Percentiles rank a stretch among this genome's conserved stretches.
Conservation (phyloP, 2,797 vertebrate genomes). For the Helarctos malayanus region DNA sequence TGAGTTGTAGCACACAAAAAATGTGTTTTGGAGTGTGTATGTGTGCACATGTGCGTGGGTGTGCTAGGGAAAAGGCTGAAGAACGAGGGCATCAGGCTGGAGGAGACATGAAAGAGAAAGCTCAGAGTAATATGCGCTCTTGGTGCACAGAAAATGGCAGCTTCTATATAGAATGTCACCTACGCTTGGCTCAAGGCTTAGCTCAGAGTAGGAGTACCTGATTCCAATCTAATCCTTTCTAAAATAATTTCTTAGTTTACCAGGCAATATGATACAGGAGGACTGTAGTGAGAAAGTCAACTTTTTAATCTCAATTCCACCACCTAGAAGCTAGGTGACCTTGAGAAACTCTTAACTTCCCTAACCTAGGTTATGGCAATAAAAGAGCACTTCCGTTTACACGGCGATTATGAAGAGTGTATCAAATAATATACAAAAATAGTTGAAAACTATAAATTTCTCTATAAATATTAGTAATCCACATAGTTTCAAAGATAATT, state of each 20-base stretch:
- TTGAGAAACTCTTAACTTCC: not conserved
- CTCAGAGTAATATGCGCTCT: not conserved
- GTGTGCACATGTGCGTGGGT: too few species aligned
- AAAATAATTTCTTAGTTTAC: conserved; percentile 44
- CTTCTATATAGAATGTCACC: not conserved
- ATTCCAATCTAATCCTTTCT: not conserved
- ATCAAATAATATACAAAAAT: conserved; percentile 16
- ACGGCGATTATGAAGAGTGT: not conserved
- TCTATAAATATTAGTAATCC: conserved; percentile 25
- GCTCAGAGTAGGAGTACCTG: not conserved
- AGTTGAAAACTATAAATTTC: conserved; percentile 2
- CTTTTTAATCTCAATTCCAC: conserved; percentile 1
- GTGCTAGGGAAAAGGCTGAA: not conserved
- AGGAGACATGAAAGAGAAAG: conserved; percentile 20
- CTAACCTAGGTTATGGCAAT: not conserved
- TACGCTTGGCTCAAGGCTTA: not conserved
- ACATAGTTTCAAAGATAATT: conserved; percentile 28
- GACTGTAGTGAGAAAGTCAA: not conserved
- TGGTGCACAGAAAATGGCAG: not conserved
- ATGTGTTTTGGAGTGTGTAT: not conserved
- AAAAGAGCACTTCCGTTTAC: not conserved
- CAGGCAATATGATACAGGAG: not conserved
- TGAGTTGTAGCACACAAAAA: not conserved
- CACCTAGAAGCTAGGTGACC: not conserved
- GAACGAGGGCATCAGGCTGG: not conserved